Conservation (phyloP, 2,797 vertebrate genomes). For the Threskiornis aethiopicus region DNA sequence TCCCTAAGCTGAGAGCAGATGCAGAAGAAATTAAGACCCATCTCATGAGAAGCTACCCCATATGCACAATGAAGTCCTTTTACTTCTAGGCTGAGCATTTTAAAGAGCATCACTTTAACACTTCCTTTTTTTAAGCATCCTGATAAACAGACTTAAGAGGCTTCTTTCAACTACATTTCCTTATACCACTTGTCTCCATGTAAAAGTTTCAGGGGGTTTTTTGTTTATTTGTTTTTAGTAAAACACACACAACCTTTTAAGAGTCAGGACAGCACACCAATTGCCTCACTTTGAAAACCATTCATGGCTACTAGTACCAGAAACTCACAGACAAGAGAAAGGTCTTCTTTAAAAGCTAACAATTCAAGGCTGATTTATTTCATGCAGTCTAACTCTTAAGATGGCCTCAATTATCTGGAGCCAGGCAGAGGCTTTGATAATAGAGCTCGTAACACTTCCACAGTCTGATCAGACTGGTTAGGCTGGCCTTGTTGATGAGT, state of each 20-base stretch:
- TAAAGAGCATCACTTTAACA: neutral
- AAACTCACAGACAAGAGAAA: neutral
- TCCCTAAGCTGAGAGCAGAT: neutral
- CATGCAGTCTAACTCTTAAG: neutral
- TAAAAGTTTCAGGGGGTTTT: neutral
- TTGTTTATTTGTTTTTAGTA: neutral
- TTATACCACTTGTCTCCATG: neutral
- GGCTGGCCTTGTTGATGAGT: conserved; percentile 9
- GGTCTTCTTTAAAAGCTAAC: neutral
- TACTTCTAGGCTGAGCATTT: neutral
- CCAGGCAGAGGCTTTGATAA: neutral
- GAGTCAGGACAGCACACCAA: neutral
- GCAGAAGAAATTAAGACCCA: neutral
- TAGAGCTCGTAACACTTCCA: neutral
- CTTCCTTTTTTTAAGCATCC: neutral
- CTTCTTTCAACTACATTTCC: neutral
- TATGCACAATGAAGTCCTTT: neutral
- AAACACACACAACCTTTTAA: neutral
- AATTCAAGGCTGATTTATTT: neutral
- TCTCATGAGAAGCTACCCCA: neutral
- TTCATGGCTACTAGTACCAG: neutral
- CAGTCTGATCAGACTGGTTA: conserved; percentile 28
- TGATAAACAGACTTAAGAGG: neutral
- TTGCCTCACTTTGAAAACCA: neutral
- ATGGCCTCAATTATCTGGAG: neutral